These are phyloP conservation scores for Ranitomeya imitator DNA, from an alignment of 2,113 vertebrate genomes.

Conservation along the genomic window DNA sequence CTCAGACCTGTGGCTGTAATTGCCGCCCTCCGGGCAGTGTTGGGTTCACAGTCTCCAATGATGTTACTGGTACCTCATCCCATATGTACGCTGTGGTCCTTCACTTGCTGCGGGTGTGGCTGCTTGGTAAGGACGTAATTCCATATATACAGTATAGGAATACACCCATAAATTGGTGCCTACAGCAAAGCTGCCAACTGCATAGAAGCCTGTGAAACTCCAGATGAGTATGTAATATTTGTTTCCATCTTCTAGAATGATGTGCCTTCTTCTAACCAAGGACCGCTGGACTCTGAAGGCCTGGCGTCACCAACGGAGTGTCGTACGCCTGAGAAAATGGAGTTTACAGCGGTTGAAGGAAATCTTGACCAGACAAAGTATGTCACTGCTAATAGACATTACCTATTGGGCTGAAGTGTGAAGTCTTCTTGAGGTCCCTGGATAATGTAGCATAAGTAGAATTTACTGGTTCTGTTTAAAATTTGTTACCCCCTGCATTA, in stretches of 20 bases:
- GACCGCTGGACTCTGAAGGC: conserved; percentile 69
- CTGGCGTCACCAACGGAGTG: conserved; percentile 69
- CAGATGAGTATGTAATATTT: neutral
- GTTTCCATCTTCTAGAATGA: conserved; percentile 3
- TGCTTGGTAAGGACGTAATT: too few species aligned
- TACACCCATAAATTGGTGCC: neutral
- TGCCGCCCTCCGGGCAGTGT: neutral
- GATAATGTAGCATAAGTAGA: too few species aligned
- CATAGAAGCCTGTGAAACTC: neutral
- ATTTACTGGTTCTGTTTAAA: too few species aligned
- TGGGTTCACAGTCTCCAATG: neutral
- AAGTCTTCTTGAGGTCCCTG: too few species aligned
- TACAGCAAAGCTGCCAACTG: neutral
- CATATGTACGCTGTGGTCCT: neutral
- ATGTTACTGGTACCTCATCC: neutral
- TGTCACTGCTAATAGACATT: neutral
- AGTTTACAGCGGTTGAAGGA: conserved; percentile 48
- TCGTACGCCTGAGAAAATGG: conserved; percentile 64
- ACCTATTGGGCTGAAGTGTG: too few species aligned
- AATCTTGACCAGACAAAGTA: conserved; percentile 59
- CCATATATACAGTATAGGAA: too few species aligned
- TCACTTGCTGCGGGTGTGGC: neutral
- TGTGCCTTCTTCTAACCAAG: conserved; percentile 61
- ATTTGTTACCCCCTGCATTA: too few species aligned
- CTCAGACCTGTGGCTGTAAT: neutral